phyloP scores from a whole-genome alignment of 2,888 invertebrate genomes.

The Helleia helle region DNA sequence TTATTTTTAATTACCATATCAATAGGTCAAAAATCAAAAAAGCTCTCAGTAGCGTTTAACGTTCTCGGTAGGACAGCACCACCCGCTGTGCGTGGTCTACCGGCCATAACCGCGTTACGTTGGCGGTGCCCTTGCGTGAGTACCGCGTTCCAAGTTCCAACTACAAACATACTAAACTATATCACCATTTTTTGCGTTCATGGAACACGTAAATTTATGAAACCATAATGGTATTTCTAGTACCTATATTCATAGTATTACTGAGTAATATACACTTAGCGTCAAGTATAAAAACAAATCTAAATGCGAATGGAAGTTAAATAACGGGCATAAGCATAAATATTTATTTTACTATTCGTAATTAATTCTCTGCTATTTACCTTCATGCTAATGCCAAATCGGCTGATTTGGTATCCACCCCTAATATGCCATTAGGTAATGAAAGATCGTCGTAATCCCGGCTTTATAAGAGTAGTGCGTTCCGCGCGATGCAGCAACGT shows the following conservation, averaged over 20 bases:
- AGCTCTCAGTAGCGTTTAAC: constrained; percentile 34
- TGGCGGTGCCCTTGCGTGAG: constrained; percentile 12
- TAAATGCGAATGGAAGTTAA: not conserved
- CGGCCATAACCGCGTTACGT: constrained; percentile 16
- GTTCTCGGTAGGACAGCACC: constrained; percentile 28
- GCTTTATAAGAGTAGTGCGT: constrained; percentile 30
- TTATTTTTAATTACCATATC: constrained; percentile 4
- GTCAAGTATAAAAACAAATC: too few species aligned
- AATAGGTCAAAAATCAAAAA: constrained; percentile 29
- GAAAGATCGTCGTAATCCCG: constrained; percentile 53
- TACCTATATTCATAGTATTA: too few species aligned
- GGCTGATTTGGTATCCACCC: constrained; percentile 17
- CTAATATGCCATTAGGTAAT: constrained; percentile 44
- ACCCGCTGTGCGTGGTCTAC: constrained; percentile 27
- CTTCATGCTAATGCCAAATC: constrained; percentile 12
- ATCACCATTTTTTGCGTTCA: too few species aligned
- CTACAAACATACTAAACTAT: not conserved
- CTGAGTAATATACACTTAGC: too few species aligned
- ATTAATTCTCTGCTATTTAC: constrained; percentile 8
- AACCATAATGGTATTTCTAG: not conserved
- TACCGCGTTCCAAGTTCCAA: too few species aligned
- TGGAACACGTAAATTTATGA: not conserved
- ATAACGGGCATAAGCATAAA: too few species aligned
- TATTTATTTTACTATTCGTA: too few species aligned
- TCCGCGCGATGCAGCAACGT: constrained; percentile 29